phyloP scores from a whole-genome alignment of 2,113 vertebrate species.

The Sceloporus undulatus region DNA sequence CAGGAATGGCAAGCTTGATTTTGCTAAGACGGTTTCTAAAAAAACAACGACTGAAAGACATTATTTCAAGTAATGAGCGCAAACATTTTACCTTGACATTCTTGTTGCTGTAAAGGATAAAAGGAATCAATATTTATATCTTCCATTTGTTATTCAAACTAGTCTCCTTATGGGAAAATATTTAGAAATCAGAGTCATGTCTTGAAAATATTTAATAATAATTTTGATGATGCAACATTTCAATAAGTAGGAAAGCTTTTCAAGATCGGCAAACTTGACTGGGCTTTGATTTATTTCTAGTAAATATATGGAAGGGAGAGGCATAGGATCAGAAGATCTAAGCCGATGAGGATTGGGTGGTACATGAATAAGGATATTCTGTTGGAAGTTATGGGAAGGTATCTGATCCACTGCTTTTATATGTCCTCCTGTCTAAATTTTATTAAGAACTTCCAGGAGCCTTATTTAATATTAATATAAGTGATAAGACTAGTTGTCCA shows the following conservation, averaged over 20 bases:
- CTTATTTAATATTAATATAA: no score
- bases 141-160: not conserved
- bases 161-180: not conserved
- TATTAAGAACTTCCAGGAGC: not conserved
- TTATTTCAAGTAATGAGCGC: not conserved
- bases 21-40: not conserved
- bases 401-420: no score
- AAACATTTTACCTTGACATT: not conserved
- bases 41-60: rapidly evolving
- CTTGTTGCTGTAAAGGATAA: not conserved
- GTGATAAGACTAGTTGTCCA: no score
- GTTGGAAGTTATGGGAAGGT: no score
- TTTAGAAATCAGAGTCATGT: no score
- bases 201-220: not conserved
- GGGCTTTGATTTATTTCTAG: not conserved
- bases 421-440: not conserved
- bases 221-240: not conserved
- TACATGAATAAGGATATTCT: no score
- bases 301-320: no score
- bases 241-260: not conserved
- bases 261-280: not conserved
- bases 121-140: not conserved
- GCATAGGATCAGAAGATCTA: no score
- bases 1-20: not conserved
- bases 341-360: no score